Base-by-base conservation (phyloP, 2,113 vertebrate genomes). In the Carassius carassius region DNA sequence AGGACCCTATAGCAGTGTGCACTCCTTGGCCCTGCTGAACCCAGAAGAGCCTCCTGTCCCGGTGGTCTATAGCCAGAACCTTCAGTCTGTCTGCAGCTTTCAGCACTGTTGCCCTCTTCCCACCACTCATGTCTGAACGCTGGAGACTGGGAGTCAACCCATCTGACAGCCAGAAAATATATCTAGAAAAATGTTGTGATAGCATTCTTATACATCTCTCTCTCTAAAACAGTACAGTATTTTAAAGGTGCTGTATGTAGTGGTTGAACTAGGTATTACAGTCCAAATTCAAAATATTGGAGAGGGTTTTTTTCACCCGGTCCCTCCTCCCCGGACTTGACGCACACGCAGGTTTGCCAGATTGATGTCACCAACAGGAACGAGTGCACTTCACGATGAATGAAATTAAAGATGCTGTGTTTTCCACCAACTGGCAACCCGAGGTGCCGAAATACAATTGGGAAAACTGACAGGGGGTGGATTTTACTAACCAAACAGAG, bases 161-260 rank as follows among this genome's bases (percentile, higher is more conserved):
- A 11, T 93, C 94, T 35, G 96, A 97, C 78, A 97, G 90, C 96
- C 97, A 98, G 90, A 99, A 99, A 56, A 98, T 82, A 77, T 96
- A 89, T 91, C 98, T 99, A 92, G 65, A 90, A 69, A 86, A 78
- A 62, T 54, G 54, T n/a, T 32, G 54, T 35, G 29, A 74, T 58
- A 78, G 17, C 51, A 58, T 56, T 32, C 4, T 74, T 74, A 23
- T 23, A 51, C n/a, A 8, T 29, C 2, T 29, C 44, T 49, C 12
- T 75, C 13, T 75, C 13, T 12, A 65, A 32, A 5, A 32, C 25
- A 65, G 63, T 17, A 8, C 14, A 65, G 25, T 1, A 67, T 19
- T 67, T 60, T 3, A 37, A 37, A 37, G 35, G 35, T 37, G 35
- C 35, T 37, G 35, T 37, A 37, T 37, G 35, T 37, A 37, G 35